Evolutionary conservation across 2,888 invertebrate genomes (phyloP).

Genomic region (Rhagophthalmus giganteus): DNA sequence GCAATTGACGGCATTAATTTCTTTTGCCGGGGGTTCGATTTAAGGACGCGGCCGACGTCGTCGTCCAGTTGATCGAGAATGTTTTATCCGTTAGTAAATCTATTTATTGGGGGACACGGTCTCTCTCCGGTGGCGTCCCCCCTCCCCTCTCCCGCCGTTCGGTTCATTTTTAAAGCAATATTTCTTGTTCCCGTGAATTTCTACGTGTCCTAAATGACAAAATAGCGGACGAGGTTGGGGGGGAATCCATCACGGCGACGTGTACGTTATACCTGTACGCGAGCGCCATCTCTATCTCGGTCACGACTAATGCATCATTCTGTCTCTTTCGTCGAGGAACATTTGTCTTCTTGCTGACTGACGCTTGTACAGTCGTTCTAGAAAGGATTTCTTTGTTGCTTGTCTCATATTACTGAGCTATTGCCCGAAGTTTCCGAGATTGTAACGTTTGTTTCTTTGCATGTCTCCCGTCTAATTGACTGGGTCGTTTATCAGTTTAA

Average conservation of each 20-base stretch:
- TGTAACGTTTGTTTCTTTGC: constrained; percentile 9
- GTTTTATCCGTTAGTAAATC: constrained; percentile 9
- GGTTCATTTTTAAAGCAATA: constrained; percentile 26
- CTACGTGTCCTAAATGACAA: constrained; percentile 28
- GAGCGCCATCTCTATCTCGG: constrained; percentile 35
- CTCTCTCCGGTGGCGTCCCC: constrained; percentile 10
- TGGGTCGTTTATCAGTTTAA: constrained; percentile 1
- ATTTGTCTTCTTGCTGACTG: constrained; percentile 43
- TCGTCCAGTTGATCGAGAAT: not conserved
- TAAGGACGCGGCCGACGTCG: not conserved
- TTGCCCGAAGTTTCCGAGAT: constrained; percentile 17
- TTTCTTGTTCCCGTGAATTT: constrained; percentile 24
- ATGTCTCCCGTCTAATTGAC: constrained; percentile 13
- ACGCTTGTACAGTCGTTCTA: constrained; percentile 34
- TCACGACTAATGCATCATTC: constrained; percentile 35
- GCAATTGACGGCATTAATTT: constrained; percentile 6
- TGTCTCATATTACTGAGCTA: constrained; percentile 21
- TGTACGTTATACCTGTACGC: constrained; percentile 44
- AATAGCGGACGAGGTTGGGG: constrained; percentile 29
- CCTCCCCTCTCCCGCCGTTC: no score
- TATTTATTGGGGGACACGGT: constrained; percentile 13
- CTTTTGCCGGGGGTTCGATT: not conserved
- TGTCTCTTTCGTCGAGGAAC: constrained; percentile 37
- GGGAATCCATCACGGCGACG: constrained; percentile 43
- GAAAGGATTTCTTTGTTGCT: constrained; percentile 30